phyloP scores from a whole-genome alignment of 2,888 invertebrate genomes.

The Ormyrus labotus region DNA sequence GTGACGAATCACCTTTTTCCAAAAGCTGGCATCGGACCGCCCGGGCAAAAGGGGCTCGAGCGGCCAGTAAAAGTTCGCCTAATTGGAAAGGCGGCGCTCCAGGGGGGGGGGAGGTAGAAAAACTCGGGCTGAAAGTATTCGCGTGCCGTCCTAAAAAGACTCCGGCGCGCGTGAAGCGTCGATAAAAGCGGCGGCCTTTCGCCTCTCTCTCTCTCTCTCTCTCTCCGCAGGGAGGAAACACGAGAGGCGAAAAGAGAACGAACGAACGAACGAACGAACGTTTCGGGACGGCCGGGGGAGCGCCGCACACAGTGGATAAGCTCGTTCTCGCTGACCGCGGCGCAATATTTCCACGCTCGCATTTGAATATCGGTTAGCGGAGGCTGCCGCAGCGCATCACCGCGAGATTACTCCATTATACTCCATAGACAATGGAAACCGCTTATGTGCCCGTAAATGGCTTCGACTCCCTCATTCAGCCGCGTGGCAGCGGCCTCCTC shows the following conservation, averaged over 20 bases:
- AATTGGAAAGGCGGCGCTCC: too few species aligned
- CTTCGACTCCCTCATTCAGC: slow-evolving; percentile 66
- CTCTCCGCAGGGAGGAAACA: too few species aligned
- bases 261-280: neutral
- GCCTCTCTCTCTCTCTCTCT: neutral
- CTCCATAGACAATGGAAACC: slow-evolving; percentile 75
- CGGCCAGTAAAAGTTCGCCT: too few species aligned
- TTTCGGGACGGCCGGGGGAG: neutral
- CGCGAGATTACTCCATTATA: slow-evolving; percentile 76
- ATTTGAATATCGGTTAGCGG: slow-evolving; percentile 71
- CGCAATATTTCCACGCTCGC: slow-evolving; percentile 65
- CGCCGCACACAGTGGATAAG: slow-evolving; percentile 51
- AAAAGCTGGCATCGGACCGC: too few species aligned
- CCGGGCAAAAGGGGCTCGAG: too few species aligned
- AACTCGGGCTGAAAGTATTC: neutral
- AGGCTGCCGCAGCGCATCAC: slow-evolving; percentile 71
- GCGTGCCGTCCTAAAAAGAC: neutral
- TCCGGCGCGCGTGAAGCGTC: neutral
- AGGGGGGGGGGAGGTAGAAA: neutral
- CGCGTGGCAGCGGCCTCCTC: neutral
- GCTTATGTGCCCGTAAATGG: slow-evolving; percentile 74
- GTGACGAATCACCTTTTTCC: too few species aligned
- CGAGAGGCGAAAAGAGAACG: neutral
- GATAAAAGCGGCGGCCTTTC: neutral
- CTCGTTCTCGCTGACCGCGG: slow-evolving; percentile 60